phyloP scores from a whole-genome alignment of 2,797 vertebrate species.

The Melanotaenia pygmaea region DNA sequence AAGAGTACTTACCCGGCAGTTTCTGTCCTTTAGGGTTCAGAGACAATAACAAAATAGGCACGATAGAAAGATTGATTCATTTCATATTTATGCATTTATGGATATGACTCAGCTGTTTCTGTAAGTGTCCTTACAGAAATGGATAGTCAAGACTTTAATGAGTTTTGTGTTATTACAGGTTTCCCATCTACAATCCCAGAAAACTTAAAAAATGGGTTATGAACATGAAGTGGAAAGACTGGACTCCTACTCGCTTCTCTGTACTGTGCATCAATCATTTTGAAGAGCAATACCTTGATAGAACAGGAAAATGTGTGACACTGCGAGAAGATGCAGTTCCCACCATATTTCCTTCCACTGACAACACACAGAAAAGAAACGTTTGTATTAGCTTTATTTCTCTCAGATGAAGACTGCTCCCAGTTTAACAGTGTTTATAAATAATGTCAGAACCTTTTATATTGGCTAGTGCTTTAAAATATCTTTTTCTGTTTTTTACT shows the following conservation, averaged over 20 bases:
- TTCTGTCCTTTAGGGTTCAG: background rate
- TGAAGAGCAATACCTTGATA: slow-evolving; percentile 67
- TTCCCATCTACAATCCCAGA: slow-evolving; percentile 70
- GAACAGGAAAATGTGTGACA: slow-evolving; percentile 65
- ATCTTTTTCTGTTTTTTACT: background rate
- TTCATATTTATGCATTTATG: background rate
- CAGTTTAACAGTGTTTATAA: background rate
- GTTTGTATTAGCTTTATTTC: slow-evolving; percentile 27
- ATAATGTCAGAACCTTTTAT: background rate
- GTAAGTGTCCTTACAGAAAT: background rate
- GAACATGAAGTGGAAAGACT: slow-evolving; percentile 75
- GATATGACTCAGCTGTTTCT: background rate
- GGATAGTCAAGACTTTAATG: background rate
- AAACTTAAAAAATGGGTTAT: slow-evolving; percentile 74
- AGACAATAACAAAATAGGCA: no score
- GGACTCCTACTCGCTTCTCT: slow-evolving; percentile 75
- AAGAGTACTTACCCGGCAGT: background rate
- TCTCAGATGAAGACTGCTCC: background rate
- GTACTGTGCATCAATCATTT: slow-evolving; percentile 75
- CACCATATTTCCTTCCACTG: slow-evolving; percentile 67
- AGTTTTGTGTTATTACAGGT: slow-evolving; percentile 45
- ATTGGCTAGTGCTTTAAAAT: background rate
- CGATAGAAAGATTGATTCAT: background rate
- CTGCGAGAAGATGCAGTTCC: slow-evolving; percentile 74
- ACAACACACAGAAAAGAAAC: slow-evolving; percentile 47